These are phyloP conservation scores for Himalopsyche kuldschensis DNA, from an alignment of 2,888 invertebrate genomes.

Conservation along the genomic window DNA sequence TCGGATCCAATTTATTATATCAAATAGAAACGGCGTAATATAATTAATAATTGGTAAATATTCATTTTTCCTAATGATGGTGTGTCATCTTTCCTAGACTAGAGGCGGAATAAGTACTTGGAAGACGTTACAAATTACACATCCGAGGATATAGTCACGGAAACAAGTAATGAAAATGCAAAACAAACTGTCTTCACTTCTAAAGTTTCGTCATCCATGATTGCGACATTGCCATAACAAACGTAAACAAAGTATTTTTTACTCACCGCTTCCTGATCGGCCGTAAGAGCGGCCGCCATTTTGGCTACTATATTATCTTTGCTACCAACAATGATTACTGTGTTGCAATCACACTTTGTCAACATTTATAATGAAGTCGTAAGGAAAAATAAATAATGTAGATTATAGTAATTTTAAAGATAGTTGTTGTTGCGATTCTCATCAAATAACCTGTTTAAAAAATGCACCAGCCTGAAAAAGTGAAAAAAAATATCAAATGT, in stretches of 20 bases:
- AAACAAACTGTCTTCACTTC: not conserved
- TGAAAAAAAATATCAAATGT: no score
- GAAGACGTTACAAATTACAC: not conserved
- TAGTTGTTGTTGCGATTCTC: no score
- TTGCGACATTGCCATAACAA: slow-evolving; percentile 2
- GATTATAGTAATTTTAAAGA: no score
- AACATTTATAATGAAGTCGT: not conserved
- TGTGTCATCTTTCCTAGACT: slow-evolving; percentile 29
- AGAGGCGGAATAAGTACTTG: slow-evolving; percentile 24
- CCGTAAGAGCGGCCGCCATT: slow-evolving; percentile 75
- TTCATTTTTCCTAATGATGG: slow-evolving; percentile 4
- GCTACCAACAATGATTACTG: slow-evolving; percentile 38
- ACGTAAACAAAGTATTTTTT: slow-evolving; percentile 35
- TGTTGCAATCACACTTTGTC: not conserved
- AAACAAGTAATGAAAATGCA: not conserved
- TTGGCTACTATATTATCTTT: slow-evolving; percentile 56
- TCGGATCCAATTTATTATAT: not conserved
- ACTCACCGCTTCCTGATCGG: slow-evolving; percentile 78
- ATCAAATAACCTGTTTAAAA: no score
- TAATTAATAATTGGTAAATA: not conserved
- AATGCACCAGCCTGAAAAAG: no score
- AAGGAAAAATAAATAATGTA: no score
- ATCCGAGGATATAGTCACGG: not conserved
- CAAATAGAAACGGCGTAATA: not conserved
- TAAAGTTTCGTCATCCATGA: not conserved